Conservation (phyloP, 1,140 invertebrate genomes). For the Dufourea novaeangliae region DNA sequence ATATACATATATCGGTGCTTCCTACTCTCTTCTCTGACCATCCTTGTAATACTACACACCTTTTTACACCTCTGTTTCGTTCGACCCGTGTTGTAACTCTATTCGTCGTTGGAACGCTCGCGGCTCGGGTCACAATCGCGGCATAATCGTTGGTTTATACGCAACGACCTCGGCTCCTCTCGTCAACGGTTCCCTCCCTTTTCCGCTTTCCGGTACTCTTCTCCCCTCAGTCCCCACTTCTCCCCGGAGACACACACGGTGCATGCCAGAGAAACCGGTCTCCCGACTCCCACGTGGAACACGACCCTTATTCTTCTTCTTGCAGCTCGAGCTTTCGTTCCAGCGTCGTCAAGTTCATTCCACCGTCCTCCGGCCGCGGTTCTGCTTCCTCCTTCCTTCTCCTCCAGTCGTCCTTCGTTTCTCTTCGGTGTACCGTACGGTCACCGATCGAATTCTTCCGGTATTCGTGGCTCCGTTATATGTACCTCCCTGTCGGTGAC, state of each 20-base stretch:
- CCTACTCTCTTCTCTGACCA: slow-evolving; percentile 31
- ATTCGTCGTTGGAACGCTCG: slow-evolving; percentile 17
- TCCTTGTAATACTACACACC: slow-evolving; percentile 34
- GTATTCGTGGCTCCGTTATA: slow-evolving; percentile 64
- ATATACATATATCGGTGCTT: neutral
- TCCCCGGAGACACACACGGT: slow-evolving; percentile 29
- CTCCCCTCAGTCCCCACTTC: neutral
- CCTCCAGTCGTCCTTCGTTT: slow-evolving; percentile 61
- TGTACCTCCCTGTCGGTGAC: slow-evolving; percentile 56
- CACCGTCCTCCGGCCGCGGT: slow-evolving; percentile 38
- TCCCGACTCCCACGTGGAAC: slow-evolving; percentile 37
- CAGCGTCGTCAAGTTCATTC: slow-evolving; percentile 43
- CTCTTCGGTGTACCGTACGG: slow-evolving; percentile 64
- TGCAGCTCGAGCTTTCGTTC: slow-evolving; percentile 43
- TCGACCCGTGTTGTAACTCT: neutral
- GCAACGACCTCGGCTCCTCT: slow-evolving; percentile 50
- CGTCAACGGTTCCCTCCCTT: slow-evolving; percentile 39
- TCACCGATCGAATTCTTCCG: slow-evolving; percentile 66
- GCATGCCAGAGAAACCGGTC: slow-evolving; percentile 62
- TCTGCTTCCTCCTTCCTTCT: slow-evolving; percentile 56
- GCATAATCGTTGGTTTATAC: slow-evolving; percentile 28
- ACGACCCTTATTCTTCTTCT: slow-evolving; percentile 49
- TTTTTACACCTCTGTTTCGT: neutral
- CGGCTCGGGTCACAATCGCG: slow-evolving; percentile 25
- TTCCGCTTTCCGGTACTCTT: slow-evolving; percentile 45